Evolutionary conservation across 2,113 vertebrate species (phyloP).

Genomic region (Cryptomyrus ogoouensis): DNA sequence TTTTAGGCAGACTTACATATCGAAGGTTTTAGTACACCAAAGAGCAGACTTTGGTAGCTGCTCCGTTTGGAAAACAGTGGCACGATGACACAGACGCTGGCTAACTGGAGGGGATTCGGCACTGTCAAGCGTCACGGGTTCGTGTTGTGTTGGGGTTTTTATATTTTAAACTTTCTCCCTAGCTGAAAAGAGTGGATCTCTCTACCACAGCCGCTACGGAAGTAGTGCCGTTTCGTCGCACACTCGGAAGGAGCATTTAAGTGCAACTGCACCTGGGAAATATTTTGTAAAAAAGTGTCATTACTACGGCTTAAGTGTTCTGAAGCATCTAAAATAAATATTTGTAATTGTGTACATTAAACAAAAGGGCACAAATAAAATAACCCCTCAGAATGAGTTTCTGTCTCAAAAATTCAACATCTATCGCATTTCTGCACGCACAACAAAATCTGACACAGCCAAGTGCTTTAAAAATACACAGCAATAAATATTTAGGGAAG

Average conservation of each 20-base stretch:
- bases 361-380: not conserved
- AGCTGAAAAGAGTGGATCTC: not conserved
- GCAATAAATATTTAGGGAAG: not conserved
- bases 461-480: conserved; percentile 11
- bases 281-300: not conserved
- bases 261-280: not conserved
- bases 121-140: not conserved
- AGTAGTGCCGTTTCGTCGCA: not conserved
- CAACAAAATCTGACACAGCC: not conserved
- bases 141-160: not conserved
- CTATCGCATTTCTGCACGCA: not conserved
- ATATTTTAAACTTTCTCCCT: not conserved
- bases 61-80: conserved; percentile 12
- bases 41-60: not conserved
- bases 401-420: not conserved
- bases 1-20: not conserved
- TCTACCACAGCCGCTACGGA: not conserved
- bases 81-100: not conserved
- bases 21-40: not conserved
- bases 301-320: not conserved
- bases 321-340: not conserved
- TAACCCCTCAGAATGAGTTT: not conserved
- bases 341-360: not conserved
- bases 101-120: not conserved
- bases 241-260: not conserved